Evolutionary conservation across 2,797 vertebrate species (phyloP), one percentile per base, ranked within the genome.

Genomic region (Phataginus tricuspis): DNA sequence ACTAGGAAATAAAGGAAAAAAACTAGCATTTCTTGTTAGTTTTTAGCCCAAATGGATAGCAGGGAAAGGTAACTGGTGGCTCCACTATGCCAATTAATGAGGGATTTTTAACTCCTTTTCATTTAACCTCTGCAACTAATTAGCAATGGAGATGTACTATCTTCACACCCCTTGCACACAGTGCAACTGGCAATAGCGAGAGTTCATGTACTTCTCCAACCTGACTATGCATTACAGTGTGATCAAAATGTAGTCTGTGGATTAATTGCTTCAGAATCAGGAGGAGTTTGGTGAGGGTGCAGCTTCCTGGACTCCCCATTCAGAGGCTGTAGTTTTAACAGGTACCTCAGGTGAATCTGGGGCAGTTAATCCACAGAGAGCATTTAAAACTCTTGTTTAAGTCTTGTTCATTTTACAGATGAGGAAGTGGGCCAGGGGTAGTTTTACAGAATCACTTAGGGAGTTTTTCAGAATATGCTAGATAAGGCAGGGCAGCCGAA

Each of bases 81-180:
- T 34, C 15, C 14, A 68, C 23, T 55, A n/a, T 80, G 63, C 25
- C 64, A 95, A 53, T 77, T 83, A 72, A n/a, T 0, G 6, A 42
- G 29, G 59, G 82, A 85, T 25, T 53, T 90, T 61, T 51, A 83
- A 88, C 34, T 78, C 74, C 31, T 72, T 94, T 91, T 29, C 45
- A 80, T 31, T 71, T 91, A 80, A 21, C 16, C 23, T 86, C 55
- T 29, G 7, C 39, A 95, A 34, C 2, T 90, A 94, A 29, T 31
- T 42, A 92, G 16, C 37, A 74, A 6, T 29, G n/a, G 5, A 61
- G 19, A 82, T n/a, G 14, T 13, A 39, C 53, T 27, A 5, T 64
- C 74, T 85, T 31, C 59, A 75, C 9, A 59, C 1, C 9, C 34
- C 16, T 21, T 0, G 2, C 82, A 86, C 51, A 69, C 39, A 42